phyloP scores from a whole-genome alignment of 2,113 vertebrate species.

The Alces alces region DNA sequence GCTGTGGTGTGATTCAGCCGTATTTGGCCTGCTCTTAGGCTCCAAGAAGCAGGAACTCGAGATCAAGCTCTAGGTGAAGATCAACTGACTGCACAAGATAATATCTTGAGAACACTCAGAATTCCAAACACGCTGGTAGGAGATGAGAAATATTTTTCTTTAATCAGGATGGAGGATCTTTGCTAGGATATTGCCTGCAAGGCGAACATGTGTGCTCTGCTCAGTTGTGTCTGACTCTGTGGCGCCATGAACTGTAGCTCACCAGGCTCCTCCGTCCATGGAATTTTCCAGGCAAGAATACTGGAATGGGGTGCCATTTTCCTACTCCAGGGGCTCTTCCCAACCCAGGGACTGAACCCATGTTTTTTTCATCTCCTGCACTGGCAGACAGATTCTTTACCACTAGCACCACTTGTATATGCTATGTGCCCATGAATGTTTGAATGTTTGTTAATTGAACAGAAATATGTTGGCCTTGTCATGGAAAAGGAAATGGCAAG shows the following conservation, averaged over 20 bases:
- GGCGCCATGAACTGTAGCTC: neutral
- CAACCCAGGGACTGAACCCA: neutral
- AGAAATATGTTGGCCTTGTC: neutral
- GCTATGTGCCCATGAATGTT: neutral
- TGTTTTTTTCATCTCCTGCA: neutral
- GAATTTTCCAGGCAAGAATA: neutral
- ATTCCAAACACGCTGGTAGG: neutral
- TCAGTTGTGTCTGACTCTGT: neutral
- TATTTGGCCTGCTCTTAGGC: neutral
- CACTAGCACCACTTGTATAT: neutral
- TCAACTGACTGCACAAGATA: neutral
- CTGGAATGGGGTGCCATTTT: neutral
- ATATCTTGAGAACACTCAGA: neutral
- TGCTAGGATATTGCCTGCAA: neutral
- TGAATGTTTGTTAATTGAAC: neutral
- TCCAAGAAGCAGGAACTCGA: neutral
- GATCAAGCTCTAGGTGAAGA: neutral
- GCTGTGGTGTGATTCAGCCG: neutral
- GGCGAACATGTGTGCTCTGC: neutral
- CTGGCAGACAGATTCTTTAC: neutral
- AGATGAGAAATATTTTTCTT: neutral
- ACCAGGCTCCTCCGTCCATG: neutral
- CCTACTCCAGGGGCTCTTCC: neutral
- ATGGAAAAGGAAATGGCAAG: neutral
- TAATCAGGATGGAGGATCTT: neutral